These are phyloP conservation scores for Ectemnius cavifrons DNA, from an alignment of 2,888 invertebrate genomes.

Conservation along the genomic window DNA sequence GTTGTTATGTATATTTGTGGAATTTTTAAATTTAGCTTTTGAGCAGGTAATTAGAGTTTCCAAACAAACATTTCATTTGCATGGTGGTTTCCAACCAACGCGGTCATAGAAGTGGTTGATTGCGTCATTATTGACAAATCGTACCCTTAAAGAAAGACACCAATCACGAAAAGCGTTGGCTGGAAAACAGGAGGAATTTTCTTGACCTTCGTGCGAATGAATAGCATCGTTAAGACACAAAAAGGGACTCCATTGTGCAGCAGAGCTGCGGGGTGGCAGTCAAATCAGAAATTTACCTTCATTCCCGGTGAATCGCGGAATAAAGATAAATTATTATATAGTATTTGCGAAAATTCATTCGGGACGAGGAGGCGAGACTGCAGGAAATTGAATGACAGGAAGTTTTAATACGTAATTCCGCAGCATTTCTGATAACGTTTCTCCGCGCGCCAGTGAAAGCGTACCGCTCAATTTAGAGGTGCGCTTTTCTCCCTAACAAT, in stretches of 20 bases:
- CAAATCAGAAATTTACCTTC: neutral
- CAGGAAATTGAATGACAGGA: too few relatives aligned
- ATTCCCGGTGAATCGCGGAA: neutral
- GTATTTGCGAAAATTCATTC: neutral
- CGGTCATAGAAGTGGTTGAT: too few relatives aligned
- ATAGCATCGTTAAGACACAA: neutral
- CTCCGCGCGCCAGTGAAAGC: neutral
- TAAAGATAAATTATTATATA: constrained; percentile 4
- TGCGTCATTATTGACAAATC: too few relatives aligned
- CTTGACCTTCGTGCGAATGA: neutral
- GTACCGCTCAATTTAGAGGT: too few relatives aligned
- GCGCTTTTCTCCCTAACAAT: too few relatives aligned
- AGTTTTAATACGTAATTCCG: neutral
- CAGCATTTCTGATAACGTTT: neutral
- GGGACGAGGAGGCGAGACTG: too few relatives aligned
- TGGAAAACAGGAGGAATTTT: neutral
- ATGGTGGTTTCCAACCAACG: too few relatives aligned
- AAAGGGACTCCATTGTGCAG: neutral
- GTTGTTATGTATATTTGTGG: too few relatives aligned
- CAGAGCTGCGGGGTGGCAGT: neutral
- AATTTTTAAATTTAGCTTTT: too few relatives aligned
- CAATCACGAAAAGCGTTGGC: neutral
- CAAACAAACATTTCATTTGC: too few relatives aligned
- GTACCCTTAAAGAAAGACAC: neutral
- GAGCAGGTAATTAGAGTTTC: too few relatives aligned